Evolutionary conservation across 30 jellyfish, hydroid and myxozoan genomes (phyloP).

Genomic region (Mastigias papua): DNA sequence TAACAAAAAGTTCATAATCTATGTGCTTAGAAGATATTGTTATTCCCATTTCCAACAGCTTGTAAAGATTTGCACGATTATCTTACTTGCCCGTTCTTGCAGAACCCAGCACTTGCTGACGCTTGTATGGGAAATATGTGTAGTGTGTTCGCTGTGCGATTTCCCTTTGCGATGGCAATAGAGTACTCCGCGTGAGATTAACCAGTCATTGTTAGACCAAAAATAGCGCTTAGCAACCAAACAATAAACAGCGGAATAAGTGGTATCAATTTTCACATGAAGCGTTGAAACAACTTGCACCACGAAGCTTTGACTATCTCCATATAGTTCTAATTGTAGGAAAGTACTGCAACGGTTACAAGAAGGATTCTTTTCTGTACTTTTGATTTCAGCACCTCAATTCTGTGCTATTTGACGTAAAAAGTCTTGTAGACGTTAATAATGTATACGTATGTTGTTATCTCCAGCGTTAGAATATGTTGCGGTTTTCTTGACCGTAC

Average conservation of each 20-base stretch:
- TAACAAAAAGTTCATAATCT: conserved; percentile 84
- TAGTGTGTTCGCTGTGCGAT: background rate
- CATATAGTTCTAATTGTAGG: too few relatives aligned
- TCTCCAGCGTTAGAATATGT: too few relatives aligned
- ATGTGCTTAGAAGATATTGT: conserved; percentile 67
- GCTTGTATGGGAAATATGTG: background rate
- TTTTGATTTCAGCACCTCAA: too few relatives aligned
- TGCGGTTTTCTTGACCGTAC: too few relatives aligned
- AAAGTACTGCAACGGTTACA: too few relatives aligned
- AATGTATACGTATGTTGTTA: too few relatives aligned
- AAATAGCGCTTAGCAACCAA: conserved; percentile 12
- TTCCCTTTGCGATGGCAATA: background rate
- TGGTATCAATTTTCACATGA: background rate
- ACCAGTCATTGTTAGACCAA: conserved; percentile 8
- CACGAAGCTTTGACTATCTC: too few relatives aligned
- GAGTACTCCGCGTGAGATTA: background rate
- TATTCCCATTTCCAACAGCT: conserved; percentile 66
- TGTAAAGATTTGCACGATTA: background rate
- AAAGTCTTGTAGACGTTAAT: too few relatives aligned
- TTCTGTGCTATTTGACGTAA: too few relatives aligned
- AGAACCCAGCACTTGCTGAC: background rate
- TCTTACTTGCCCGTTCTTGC: background rate
- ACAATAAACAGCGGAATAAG: background rate
- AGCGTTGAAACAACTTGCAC: too few relatives aligned
- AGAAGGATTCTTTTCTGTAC: too few relatives aligned